Percentiles rank a stretch among this genome's conserved stretches.
phyloP scores from a whole-genome alignment of 2,113 vertebrate species.

The Myanophis thanlyinensis region DNA sequence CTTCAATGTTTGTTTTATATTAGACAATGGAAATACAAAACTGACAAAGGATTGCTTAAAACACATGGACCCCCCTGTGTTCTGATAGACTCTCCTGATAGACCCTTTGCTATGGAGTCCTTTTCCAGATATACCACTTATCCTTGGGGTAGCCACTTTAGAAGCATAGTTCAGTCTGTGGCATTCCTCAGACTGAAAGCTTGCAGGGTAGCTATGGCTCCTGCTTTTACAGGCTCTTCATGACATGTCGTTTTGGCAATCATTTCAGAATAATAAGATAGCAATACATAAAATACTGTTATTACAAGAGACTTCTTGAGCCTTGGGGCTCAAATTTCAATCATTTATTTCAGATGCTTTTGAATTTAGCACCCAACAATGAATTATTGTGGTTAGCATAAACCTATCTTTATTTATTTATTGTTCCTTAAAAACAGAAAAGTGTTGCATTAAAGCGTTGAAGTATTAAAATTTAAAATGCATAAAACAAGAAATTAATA shows the following conservation, averaged over 20 bases:
- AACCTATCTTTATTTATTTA: not conserved
- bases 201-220: not conserved
- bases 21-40: not conserved
- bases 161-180: not conserved
- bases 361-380: not conserved
- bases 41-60: not conserved
- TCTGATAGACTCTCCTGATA: not conserved
- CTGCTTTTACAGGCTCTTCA: not conserved
- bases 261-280: not conserved
- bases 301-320: not conserved
- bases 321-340: not conserved
- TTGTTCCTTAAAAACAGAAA: not conserved
- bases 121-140: not conserved
- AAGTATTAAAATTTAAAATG: not conserved
- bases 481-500: not conserved
- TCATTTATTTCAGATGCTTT: not conserved
- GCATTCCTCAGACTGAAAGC: not conserved
- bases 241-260: not conserved
- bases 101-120: not conserved
- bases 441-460: not conserved
- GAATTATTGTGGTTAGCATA: not conserved
- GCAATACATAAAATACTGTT: not conserved
- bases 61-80: not conserved
- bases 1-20: not conserved
- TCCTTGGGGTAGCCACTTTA: not conserved